phyloP scores from a whole-genome alignment of 2,888 invertebrate genomes.

The Drosophila paranaensis region DNA sequence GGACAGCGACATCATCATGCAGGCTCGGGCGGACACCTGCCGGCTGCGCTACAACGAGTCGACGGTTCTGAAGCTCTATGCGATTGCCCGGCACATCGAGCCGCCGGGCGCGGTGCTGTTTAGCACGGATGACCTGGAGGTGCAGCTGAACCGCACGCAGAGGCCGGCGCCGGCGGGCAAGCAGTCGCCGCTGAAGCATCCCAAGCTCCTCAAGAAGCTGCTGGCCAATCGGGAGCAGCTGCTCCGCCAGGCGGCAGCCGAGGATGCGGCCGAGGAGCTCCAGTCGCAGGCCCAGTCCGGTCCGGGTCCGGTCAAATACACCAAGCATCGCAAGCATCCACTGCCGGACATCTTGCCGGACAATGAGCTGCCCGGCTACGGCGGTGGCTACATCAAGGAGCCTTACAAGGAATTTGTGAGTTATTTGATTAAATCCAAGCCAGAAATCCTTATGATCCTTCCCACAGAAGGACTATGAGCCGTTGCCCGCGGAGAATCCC shows the following conservation, averaged over 20 bases:
- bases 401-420: slow-evolving; percentile 74
- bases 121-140: slow-evolving; percentile 86
- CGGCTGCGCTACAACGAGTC: slow-evolving; percentile 89
- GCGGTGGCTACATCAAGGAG: slow-evolving; percentile 43
- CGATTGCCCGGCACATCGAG: slow-evolving; percentile 87
- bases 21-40: slow-evolving; percentile 87
- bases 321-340: slow-evolving; percentile 67
- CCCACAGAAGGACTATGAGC: slow-evolving; percentile 81
- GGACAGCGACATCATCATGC: slow-evolving; percentile 84
- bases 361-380: slow-evolving; percentile 59
- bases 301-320: slow-evolving; percentile 29
- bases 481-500: slow-evolving; percentile 52
- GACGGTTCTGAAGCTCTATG: slow-evolving; percentile 88
- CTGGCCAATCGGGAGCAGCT: slow-evolving; percentile 79
- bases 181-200: slow-evolving; percentile 83
- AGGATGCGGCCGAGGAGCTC: slow-evolving; percentile 40
- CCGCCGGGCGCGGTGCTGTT: slow-evolving; percentile 91
- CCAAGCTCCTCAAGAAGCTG: slow-evolving; percentile 84
- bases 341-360: slow-evolving; percentile 72
- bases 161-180: slow-evolving; percentile 82
- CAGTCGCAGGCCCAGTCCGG: slow-evolving; percentile 13
- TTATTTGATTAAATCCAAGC: background rate
- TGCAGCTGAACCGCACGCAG: slow-evolving; percentile 83
- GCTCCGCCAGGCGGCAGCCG: slow-evolving; percentile 67
- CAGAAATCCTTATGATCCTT: background rate